A percentile compares a stretch with the other conserved stretches of the same genome.
These are phyloP conservation scores for Orthosia gothica DNA, from an alignment of 2,888 invertebrate species.

Conservation along the genomic window DNA sequence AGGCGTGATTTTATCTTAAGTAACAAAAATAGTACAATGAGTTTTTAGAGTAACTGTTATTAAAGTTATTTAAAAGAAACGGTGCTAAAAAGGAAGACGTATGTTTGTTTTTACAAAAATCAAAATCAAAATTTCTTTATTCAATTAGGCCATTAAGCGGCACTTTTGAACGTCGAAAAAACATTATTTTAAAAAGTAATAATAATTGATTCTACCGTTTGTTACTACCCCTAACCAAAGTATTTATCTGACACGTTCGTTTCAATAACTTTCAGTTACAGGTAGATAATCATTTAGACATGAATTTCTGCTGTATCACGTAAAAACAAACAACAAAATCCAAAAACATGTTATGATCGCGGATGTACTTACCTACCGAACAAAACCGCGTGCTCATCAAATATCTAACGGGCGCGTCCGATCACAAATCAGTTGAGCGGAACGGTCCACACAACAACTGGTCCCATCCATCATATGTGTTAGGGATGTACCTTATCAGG, in stretches of 20 bases:
- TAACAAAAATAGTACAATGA: too few species aligned
- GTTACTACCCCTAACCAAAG: too few species aligned
- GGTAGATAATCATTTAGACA: background rate
- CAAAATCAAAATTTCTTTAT: too few species aligned
- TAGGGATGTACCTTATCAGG: background rate
- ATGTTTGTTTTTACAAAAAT: too few species aligned
- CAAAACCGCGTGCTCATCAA: constrained; percentile 65
- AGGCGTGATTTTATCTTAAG: too few species aligned
- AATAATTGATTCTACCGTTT: too few species aligned
- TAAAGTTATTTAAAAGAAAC: background rate
- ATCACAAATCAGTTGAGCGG: constrained; percentile 72
- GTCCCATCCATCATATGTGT: constrained; percentile 62
- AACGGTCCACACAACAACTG: constrained; percentile 62
- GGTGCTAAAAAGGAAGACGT: background rate
- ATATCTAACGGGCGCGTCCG: constrained; percentile 55
- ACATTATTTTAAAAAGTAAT: too few species aligned
- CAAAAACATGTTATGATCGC: constrained; percentile 49
- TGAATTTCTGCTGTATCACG: constrained; percentile 3
- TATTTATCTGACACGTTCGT: too few species aligned
- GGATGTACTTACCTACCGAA: constrained; percentile 14
- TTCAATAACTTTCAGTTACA: background rate
- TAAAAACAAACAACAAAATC: constrained; percentile 34
- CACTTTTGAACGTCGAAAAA: too few species aligned
- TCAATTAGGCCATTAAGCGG: too few species aligned
- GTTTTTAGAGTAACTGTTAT: too few species aligned